Conservation (phyloP, 1,140 invertebrate species). For the Eumaeus atala region DNA sequence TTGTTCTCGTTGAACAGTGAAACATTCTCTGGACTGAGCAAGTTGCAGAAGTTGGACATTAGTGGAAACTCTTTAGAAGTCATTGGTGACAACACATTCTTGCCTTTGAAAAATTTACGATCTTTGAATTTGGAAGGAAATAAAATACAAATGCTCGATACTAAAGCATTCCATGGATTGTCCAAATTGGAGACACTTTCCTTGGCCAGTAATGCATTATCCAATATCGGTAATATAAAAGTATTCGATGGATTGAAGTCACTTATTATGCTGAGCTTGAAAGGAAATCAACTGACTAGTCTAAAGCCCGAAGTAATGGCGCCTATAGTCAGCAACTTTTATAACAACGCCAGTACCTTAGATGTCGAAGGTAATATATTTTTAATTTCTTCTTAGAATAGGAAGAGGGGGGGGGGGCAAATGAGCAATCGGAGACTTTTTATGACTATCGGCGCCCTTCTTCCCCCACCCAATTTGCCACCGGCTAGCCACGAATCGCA, state of each 20-base stretch:
- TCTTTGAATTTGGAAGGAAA: conserved; percentile 84
- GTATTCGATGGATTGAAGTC: conserved; percentile 77
- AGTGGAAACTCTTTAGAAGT: conserved; percentile 80
- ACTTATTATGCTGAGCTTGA: conserved; percentile 76
- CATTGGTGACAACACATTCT: conserved; percentile 83
- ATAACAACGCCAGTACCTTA: conserved; percentile 78
- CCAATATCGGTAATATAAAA: conserved; percentile 77
- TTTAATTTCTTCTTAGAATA: too few species aligned
- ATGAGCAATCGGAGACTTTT: too few species aligned
- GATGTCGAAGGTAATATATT: conserved; percentile 51
- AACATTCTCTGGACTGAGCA: conserved; percentile 80
- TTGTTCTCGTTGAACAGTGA: conserved; percentile 81
- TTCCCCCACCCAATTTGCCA: too few species aligned
- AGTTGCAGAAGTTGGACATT: conserved; percentile 79
- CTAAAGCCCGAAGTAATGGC: conserved; percentile 81
- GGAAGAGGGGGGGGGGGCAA: too few species aligned
- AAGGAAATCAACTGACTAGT: conserved; percentile 80
- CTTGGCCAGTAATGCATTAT: conserved; percentile 81
- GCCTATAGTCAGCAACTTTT: conserved; percentile 83
- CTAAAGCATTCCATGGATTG: conserved; percentile 81
- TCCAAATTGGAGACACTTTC: conserved; percentile 78
- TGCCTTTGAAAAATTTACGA: conserved; percentile 79
- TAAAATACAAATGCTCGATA: conserved; percentile 77
- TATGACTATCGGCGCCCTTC: too few species aligned
- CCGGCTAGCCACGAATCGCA: too few species aligned